Evolutionary conservation across 2,797 vertebrate genomes (phyloP).

Genomic region (Denticeps clupeoides): DNA sequence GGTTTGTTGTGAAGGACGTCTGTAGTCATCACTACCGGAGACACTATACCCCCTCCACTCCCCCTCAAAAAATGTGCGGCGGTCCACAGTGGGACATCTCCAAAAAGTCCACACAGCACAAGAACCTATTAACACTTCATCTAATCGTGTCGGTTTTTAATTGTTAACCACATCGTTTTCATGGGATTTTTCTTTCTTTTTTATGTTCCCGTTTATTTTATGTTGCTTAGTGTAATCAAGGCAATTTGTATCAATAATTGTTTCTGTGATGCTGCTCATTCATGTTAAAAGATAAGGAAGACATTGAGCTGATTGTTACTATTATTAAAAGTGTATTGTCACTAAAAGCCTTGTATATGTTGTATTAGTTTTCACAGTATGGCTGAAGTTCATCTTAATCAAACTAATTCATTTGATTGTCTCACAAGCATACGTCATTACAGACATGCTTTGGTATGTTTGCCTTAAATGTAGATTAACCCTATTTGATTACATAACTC

Average conservation of each 20-base stretch:
- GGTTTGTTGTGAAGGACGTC: conserved; percentile 50
- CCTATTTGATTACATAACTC: too few relatives aligned
- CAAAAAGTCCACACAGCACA: conserved; percentile 41
- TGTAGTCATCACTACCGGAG: conserved; percentile 45
- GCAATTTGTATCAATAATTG: conserved; percentile 53
- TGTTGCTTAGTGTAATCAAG: conserved; percentile 49
- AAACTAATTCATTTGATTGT: conserved; percentile 42
- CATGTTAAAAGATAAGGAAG: conserved; percentile 24
- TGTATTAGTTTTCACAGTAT: conserved; percentile 66
- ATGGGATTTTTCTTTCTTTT: conserved; percentile 19
- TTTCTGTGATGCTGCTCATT: conserved; percentile 49
- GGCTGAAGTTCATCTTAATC: conserved; percentile 61
- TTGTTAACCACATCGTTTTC: conserved; percentile 30
- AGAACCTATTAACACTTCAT: conserved; percentile 30
- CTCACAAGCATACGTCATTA: conserved; percentile 61
- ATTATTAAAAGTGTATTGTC: conserved; percentile 66
- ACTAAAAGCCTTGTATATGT: conserved; percentile 66
- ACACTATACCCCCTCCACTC: conserved; percentile 43
- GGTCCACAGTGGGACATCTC: conserved; percentile 40
- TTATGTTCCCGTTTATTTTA: conserved; percentile 28
- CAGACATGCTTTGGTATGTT: conserved; percentile 76
- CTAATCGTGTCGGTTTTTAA: conserved; percentile 36
- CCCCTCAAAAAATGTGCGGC: conserved; percentile 25
- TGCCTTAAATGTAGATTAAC: conserved; percentile 89
- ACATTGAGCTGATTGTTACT: conserved; percentile 56